Conservation (phyloP, 2,113 vertebrate genomes). For the Rhabdornis inornatus region DNA sequence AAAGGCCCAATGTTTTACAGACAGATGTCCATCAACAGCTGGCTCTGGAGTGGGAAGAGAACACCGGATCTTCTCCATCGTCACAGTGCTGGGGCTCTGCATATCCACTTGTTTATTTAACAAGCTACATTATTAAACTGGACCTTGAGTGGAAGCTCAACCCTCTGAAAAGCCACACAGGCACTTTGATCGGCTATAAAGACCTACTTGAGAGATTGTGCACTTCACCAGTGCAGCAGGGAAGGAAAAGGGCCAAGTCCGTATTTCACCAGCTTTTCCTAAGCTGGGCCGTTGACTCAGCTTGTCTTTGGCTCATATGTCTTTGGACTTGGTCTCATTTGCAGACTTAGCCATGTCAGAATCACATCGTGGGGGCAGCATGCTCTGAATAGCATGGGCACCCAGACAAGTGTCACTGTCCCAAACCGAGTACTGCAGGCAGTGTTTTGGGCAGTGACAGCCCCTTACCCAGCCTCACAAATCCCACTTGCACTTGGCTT, state of each 20-base stretch:
- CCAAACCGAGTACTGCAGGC: neutral
- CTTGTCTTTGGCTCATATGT: neutral
- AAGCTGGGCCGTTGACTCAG: neutral
- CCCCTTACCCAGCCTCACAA: neutral
- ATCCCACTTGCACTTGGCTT: neutral
- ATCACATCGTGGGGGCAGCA: rapidly evolving
- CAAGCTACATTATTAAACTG: constrained; percentile 52
- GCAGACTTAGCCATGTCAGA: neutral
- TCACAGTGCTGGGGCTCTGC: constrained; percentile 39
- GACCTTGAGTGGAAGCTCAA: constrained; percentile 42
- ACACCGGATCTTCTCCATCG: constrained; percentile 63
- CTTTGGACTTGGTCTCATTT: neutral
- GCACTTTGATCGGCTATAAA: constrained; percentile 9
- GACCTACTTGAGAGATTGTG: neutral
- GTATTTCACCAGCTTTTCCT: constrained; percentile 42
- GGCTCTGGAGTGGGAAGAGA: constrained; percentile 38
- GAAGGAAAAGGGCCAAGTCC: neutral
- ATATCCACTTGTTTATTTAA: constrained; percentile 64
- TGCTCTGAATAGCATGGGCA: neutral
- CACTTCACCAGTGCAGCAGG: neutral
- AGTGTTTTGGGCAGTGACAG: rapidly evolving
- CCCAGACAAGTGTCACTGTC: neutral
- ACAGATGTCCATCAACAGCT: constrained; percentile 67
- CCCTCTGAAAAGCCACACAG: constrained; percentile 19
- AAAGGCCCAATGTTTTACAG: constrained; percentile 59